Evolutionary conservation across 2,888 invertebrate species (phyloP).

Genomic region (Sminthurides aquaticus): DNA sequence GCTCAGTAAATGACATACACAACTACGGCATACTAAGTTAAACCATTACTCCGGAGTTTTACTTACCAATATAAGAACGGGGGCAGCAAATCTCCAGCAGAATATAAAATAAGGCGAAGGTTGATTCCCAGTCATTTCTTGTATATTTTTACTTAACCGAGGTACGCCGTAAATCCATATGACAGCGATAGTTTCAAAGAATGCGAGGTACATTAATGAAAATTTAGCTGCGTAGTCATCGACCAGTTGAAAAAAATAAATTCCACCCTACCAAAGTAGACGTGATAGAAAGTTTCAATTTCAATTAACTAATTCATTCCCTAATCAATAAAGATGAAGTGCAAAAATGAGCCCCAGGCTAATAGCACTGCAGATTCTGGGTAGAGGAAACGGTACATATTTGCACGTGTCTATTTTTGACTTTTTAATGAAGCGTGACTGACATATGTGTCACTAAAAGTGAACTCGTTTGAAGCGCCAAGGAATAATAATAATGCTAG

Average conservation of each 20-base stretch:
- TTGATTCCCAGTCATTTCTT: slow-evolving; percentile 77
- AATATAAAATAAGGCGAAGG: slow-evolving; percentile 75
- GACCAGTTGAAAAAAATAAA: slow-evolving; percentile 83
- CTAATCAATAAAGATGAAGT: too few relatives aligned
- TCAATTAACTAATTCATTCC: too few relatives aligned
- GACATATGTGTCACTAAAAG: too few relatives aligned
- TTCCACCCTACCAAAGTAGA: slow-evolving; percentile 61
- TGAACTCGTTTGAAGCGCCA: too few relatives aligned
- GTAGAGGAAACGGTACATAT: too few relatives aligned
- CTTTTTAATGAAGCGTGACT: background rate
- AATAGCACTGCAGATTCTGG: too few relatives aligned
- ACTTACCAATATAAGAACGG: slow-evolving; percentile 63
- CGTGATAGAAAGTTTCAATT: background rate
- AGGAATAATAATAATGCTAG: too few relatives aligned
- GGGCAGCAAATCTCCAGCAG: slow-evolving; percentile 77
- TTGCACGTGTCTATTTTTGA: background rate
- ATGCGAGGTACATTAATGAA: slow-evolving; percentile 83
- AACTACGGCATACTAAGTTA: background rate
- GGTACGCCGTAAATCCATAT: slow-evolving; percentile 86
- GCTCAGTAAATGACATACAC: background rate
- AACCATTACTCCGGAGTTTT: background rate
- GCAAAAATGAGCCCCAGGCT: too few relatives aligned
- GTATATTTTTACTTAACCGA: slow-evolving; percentile 69
- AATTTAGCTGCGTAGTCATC: slow-evolving; percentile 90
- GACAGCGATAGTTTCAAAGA: slow-evolving; percentile 85